Percentiles rank a stretch among this genome's conserved stretches.
Evolutionary conservation across 1,140 invertebrate genomes (phyloP).

Genomic region (Pygmarrhopalites habei): DNA sequence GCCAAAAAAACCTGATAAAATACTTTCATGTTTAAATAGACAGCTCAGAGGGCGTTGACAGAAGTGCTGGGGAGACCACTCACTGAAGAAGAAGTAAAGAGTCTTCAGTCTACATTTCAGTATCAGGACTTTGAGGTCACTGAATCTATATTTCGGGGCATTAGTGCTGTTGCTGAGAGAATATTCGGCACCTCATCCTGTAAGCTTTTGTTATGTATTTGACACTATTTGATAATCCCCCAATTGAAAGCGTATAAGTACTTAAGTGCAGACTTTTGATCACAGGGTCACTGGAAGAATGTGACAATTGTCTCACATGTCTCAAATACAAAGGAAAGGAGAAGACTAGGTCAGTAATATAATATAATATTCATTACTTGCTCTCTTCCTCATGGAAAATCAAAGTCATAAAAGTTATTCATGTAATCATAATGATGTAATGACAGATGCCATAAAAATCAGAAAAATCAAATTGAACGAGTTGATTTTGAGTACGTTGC

Average conservation of each 20-base stretch:
- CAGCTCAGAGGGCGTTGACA: constrained; percentile 14
- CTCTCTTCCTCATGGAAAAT: background rate
- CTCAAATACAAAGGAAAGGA: constrained; percentile 7
- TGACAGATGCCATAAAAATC: constrained; percentile 27
- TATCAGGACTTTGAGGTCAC: background rate
- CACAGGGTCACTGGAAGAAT: too few relatives aligned
- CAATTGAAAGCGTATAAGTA: too few relatives aligned
- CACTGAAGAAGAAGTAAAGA: constrained; percentile 1
- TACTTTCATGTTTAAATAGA: constrained; percentile 19
- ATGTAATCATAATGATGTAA: too few relatives aligned
- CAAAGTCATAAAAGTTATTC: too few relatives aligned
- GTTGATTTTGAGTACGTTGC: constrained; percentile 29
- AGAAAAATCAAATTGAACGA: constrained; percentile 25
- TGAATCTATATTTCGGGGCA: constrained; percentile 23
- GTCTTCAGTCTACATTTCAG: constrained; percentile 11
- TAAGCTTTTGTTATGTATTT: too few relatives aligned
- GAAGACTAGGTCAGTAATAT: constrained; percentile 21
- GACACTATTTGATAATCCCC: too few relatives aligned
- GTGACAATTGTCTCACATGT: constrained; percentile 21
- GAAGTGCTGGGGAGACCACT: constrained; percentile 30
- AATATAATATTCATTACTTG: background rate
- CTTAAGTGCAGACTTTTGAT: too few relatives aligned
- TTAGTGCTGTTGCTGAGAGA: constrained; percentile 30
- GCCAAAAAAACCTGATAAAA: too few relatives aligned
- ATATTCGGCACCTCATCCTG: constrained; percentile 23